Evolutionary conservation across 2,113 vertebrate genomes (phyloP).

Genomic region (Cettia cetti): DNA sequence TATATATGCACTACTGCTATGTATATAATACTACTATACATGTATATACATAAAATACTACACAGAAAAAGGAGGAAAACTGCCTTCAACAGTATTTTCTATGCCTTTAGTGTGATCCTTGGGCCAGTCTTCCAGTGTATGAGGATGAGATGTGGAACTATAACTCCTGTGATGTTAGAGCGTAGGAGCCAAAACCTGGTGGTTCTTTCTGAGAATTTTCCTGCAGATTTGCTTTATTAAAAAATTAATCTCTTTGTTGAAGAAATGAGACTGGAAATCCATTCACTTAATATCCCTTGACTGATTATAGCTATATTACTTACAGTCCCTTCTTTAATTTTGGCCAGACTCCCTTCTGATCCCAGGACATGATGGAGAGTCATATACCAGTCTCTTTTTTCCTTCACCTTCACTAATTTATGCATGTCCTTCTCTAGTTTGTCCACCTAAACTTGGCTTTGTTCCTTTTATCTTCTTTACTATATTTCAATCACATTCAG

Average conservation of each 20-base stretch:
- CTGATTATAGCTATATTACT: not conserved
- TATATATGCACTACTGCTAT: not conserved
- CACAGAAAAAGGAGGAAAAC: not conserved
- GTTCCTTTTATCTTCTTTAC: not conserved
- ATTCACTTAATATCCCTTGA: not conserved
- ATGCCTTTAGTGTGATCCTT: not conserved
- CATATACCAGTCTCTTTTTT: not conserved
- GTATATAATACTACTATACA: not conserved
- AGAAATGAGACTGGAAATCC: not conserved
- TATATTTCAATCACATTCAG: not conserved
- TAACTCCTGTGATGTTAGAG: not conserved
- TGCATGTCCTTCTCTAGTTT: not conserved
- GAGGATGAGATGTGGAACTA: not conserved
- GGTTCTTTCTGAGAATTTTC: not conserved
- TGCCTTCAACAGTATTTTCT: not conserved
- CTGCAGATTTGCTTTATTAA: not conserved
- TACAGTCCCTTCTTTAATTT: not conserved
- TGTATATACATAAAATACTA: not conserved
- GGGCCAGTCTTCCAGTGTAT: not conserved
- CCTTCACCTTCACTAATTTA: not conserved
- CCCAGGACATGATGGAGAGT: not conserved
- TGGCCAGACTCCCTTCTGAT: not conserved
- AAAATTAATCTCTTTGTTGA: not conserved
- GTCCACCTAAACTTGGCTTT: not conserved
- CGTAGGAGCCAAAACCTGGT: not conserved